These are phyloP conservation scores for Osmerus mordax DNA, from an alignment of 2,113 vertebrate species.

Conservation along the genomic window DNA sequence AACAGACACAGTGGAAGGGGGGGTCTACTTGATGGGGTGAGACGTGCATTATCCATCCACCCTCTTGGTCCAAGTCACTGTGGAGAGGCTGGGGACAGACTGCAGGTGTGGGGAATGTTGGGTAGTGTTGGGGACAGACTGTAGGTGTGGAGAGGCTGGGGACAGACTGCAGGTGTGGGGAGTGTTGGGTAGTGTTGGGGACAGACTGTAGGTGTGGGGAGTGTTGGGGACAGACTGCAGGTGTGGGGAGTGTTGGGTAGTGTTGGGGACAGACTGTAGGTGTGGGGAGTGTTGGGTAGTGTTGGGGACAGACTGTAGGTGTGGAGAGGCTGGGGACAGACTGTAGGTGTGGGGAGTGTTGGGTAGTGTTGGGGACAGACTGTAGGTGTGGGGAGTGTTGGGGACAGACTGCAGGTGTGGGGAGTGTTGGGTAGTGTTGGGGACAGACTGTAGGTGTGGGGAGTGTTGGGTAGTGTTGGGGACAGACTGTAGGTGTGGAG, in stretches of 20 bases:
- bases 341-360: too few relatives aligned
- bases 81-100: constrained; percentile 15
- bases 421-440: too few relatives aligned
- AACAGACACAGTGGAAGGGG: constrained; percentile 41
- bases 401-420: background rate
- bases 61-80: constrained; percentile 24
- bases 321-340: too few relatives aligned
- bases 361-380: background rate
- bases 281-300: background rate
- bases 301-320: background rate
- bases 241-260: background rate
- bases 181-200: too few relatives aligned
- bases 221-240: background rate
- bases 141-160: too few relatives aligned
- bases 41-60: constrained; percentile 33
- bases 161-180: too few relatives aligned
- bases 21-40: constrained; percentile 25
- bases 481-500: background rate
- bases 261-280: constrained; percentile 1
- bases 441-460: too few relatives aligned
- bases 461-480: too few relatives aligned
- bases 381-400: too few relatives aligned
- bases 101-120: too few relatives aligned
- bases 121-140: too few relatives aligned
- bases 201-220: too few relatives aligned